Evolutionary conservation across 2,113 vertebrate species (phyloP), one percentile per base, ranked within the genome.

Genomic region (Apistogramma diplotaenia): DNA sequence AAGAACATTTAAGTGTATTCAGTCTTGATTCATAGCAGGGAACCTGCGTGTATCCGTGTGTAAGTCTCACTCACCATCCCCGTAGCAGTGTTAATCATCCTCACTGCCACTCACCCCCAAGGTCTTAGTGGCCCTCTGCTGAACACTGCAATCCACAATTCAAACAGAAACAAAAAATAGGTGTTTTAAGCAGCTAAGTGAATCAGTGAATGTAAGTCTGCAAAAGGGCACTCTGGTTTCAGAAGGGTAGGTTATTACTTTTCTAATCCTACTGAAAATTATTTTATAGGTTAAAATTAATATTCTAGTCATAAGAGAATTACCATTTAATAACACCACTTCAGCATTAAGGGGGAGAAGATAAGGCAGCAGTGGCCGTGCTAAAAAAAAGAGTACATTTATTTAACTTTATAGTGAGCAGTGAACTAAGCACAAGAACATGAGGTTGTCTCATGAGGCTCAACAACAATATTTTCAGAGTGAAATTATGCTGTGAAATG

Each of bases 11-110:
- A 55, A 85, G 87, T 85, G 84, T 83, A 90, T 89, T 91, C 76
- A 78, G 82, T 80, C 60, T 81, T 89, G 87, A 92, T 89, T 89
- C 90, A 67, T 79, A 67, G 85, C 79, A 78, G 84, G 79, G 67
- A 80, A 86, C 35, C 70, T 79, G 70, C 76, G 86, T 91, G 90
- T 88, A 92, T 91, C 88, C 82, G 16, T 74, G 89, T 89, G 79
- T 89, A 91, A 91, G 90, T 91, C 91, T 83, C 74, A 79, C 74
- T 82, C 85, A 65, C 80, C 83, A 83, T 89, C 89, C 76, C 79
- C 81, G 74, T 70, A 89, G 89, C 90, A 76, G 76, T 86, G 89
- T 86, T 95, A 94, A 93, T 93, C 91, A 91, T 86, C 90, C 79
- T 83, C 27, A 23, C 89, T 91, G 88, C 89, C 93, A 91, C 90